phyloP scores from a whole-genome alignment of 2,113 vertebrate species.

The Corydoras maculifer region DNA sequence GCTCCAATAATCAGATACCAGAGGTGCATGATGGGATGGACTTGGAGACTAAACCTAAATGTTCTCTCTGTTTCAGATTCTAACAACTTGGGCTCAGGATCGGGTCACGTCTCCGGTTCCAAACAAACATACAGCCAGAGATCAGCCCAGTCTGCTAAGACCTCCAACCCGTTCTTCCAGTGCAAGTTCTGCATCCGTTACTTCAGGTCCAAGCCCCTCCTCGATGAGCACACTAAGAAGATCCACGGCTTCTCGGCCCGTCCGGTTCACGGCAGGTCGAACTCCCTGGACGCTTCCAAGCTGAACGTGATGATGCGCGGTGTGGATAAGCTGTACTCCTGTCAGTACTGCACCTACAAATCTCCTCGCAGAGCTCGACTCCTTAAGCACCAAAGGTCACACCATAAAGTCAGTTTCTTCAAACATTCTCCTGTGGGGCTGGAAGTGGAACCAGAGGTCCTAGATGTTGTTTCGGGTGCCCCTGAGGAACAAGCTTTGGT shows the following conservation, averaged over 20 bases:
- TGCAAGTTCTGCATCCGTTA: conserved; percentile 98
- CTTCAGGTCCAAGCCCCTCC: conserved; percentile 93
- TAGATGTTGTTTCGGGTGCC: no score
- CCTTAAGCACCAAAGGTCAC: conserved; percentile 92
- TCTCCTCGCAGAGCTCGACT: conserved; percentile 86
- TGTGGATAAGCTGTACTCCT: conserved; percentile 88
- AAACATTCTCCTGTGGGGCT: conserved; percentile 58
- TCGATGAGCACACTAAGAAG: conserved; percentile 90
- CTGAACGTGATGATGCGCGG: conserved; percentile 76
- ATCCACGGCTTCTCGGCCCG: conserved; percentile 68
- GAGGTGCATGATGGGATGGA: no score
- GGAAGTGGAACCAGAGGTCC: conserved; percentile 18
- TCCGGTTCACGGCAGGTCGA: conserved; percentile 71
- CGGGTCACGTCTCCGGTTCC: conserved; percentile 74
- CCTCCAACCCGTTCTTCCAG: conserved; percentile 87
- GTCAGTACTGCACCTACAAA: conserved; percentile 94
- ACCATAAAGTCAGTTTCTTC: conserved; percentile 75
- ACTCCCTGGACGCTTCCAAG: conserved; percentile 62
- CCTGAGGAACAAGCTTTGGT: conserved; percentile 54
- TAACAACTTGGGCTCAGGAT: conserved; percentile 70
- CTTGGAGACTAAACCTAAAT: conserved; percentile 1
- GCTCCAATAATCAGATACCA: no score
- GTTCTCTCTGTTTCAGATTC: conserved; percentile 73
- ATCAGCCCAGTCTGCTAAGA: conserved; percentile 73
- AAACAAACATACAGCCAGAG: conserved; percentile 63